Conservation (phyloP, 2,888 invertebrate species). For the Notocelia uddmanniana region DNA sequence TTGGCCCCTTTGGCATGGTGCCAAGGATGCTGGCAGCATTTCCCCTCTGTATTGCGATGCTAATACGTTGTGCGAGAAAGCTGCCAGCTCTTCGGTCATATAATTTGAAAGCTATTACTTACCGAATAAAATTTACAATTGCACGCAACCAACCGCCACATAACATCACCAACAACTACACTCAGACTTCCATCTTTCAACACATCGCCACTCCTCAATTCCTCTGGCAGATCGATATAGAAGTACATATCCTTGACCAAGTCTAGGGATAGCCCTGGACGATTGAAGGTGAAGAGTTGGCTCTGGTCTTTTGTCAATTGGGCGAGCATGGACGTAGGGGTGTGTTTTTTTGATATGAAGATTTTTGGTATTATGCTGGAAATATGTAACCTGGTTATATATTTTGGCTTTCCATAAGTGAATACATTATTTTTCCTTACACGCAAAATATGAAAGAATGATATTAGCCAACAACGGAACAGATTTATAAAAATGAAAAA, state of each 20-base stretch:
- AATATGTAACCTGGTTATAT: slow-evolving; percentile 12
- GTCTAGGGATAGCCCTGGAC: slow-evolving; percentile 59
- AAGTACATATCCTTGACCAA: slow-evolving; percentile 74
- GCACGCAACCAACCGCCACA: slow-evolving; percentile 83
- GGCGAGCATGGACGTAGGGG: slow-evolving; percentile 65
- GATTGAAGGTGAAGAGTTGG: slow-evolving; percentile 62
- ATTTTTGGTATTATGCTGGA: slow-evolving; percentile 72
- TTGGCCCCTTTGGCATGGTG: too few species aligned
- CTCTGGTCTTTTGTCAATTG: slow-evolving; percentile 65
- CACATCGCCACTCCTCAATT: slow-evolving; percentile 57
- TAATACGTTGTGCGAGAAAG: too few species aligned
- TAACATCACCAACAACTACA: slow-evolving; percentile 63
- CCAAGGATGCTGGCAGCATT: too few species aligned
- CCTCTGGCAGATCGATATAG: slow-evolving; percentile 71
- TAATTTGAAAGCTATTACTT: slow-evolving; percentile 71
- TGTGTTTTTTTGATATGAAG: slow-evolving; percentile 60
- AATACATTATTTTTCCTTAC: neutral
- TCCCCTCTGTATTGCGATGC: too few species aligned
- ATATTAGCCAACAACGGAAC: too few species aligned
- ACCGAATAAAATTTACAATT: slow-evolving; percentile 89
- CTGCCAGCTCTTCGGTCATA: too few species aligned
- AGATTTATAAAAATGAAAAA: too few species aligned
- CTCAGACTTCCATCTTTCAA: slow-evolving; percentile 56
- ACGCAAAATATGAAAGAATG: too few species aligned
- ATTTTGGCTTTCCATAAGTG: neutral